phyloP scores from a whole-genome alignment of 2,113 vertebrate species.

The Mugil cephalus region DNA sequence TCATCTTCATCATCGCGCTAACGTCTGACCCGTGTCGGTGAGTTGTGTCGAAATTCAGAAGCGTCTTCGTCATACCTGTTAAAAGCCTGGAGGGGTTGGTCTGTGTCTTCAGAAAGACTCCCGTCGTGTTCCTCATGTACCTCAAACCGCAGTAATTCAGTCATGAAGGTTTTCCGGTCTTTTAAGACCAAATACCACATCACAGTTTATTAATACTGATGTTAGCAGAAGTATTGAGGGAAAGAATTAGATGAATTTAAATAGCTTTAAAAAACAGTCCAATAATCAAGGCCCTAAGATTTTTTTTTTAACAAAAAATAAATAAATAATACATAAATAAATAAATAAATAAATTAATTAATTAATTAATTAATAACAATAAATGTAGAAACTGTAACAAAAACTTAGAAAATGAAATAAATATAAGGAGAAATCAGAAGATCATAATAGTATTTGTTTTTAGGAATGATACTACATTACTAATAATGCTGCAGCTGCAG shows the following conservation, averaged over 20 bases:
- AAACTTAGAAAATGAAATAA: too few species aligned
- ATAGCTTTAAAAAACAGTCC: neutral
- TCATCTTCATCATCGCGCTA: conserved; percentile 18
- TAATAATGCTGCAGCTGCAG: neutral
- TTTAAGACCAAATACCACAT: neutral
- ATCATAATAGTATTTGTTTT: too few species aligned
- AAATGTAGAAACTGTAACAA: too few species aligned
- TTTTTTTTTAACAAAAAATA: too few species aligned
- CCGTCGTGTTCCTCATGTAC: neutral
- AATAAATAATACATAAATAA: too few species aligned
- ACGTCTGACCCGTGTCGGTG: conserved; percentile 65
- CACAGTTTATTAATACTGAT: conserved; percentile 30
- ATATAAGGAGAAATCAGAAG: too few species aligned
- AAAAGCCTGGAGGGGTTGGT: neutral
- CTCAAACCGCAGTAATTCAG: neutral
- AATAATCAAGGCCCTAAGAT: too few species aligned
- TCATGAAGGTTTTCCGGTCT: neutral
- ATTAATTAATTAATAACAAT: too few species aligned
- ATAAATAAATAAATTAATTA: too few species aligned
- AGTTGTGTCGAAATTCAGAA: conserved; percentile 42
- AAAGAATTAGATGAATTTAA: neutral
- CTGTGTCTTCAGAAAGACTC: neutral
- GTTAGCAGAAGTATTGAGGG: conserved; percentile 31
- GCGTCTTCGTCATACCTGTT: neutral
- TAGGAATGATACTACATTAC: too few species aligned